Evolutionary conservation across 1,140 invertebrate genomes (phyloP).

Genomic region (Lethrus apterus): DNA sequence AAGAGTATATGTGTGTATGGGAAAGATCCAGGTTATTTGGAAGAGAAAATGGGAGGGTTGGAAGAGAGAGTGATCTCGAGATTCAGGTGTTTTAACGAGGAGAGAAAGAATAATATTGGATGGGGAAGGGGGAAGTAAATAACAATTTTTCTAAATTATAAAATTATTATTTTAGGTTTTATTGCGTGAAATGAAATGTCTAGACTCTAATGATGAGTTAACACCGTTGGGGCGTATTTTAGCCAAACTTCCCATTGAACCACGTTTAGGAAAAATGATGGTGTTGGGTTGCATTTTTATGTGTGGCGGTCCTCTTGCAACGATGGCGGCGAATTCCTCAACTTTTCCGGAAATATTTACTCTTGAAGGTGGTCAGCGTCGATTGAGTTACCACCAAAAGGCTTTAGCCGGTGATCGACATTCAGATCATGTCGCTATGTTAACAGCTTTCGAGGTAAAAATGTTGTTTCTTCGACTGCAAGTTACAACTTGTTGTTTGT

Average conservation of each 20-base stretch:
- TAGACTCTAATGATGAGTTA: conserved; percentile 76
- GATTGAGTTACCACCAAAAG: conserved; percentile 69
- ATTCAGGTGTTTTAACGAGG: too few species aligned
- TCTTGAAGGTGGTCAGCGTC: conserved; percentile 55
- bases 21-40: too few species aligned
- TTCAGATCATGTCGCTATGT: conserved; percentile 92
- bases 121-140: too few species aligned
- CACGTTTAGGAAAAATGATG: conserved; percentile 91
- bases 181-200: conserved; percentile 75
- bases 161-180: too few species aligned
- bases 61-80: too few species aligned
- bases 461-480: too few species aligned
- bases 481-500: conserved; percentile 15
- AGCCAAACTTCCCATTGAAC: conserved; percentile 88
- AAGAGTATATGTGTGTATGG: too few species aligned
- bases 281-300: conserved; percentile 80
- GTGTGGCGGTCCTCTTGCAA: conserved; percentile 81
- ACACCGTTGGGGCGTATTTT: conserved; percentile 86
- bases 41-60: too few species aligned
- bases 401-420: conserved; percentile 76
- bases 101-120: too few species aligned
- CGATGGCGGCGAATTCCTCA: conserved; percentile 89
- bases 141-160: too few species aligned
- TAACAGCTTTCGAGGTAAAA: conserved; percentile 79
- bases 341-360: conserved; percentile 88